Conservation (phyloP, 2,888 invertebrate species). For the Phalera bucephala region DNA sequence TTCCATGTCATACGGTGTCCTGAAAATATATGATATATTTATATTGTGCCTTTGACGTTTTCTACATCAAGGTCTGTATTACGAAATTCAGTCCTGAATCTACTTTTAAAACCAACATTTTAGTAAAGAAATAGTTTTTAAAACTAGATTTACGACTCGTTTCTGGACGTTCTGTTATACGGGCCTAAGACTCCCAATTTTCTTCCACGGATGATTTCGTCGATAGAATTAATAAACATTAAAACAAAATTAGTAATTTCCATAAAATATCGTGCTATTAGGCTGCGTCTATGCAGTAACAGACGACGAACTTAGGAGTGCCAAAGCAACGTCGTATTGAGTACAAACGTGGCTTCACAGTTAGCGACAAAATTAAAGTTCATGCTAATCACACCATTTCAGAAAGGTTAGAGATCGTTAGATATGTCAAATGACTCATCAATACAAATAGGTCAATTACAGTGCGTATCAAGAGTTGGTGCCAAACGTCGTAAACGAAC, state of each 20-base stretch:
- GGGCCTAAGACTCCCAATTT: no score
- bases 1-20: constrained; percentile 88
- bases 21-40: constrained; percentile 25
- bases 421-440: constrained; percentile 12
- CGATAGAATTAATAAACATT: no score
- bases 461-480: constrained; percentile 48
- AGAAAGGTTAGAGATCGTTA: constrained; percentile 20
- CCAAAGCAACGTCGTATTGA: no score
- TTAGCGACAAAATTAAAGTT: constrained; percentile 6
- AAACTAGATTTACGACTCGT: no score
- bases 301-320: background rate
- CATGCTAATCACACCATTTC: constrained; percentile 21
- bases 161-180: no score
- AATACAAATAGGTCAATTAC: constrained; percentile 30
- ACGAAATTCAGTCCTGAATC: no score
- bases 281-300: background rate
- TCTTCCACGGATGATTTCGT: no score
- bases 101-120: no score
- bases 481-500: constrained; percentile 76
- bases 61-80: no score
- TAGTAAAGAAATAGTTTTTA: no score
- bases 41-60: background rate
- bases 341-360: constrained; percentile 5
- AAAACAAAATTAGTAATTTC: no score
- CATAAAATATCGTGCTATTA: background rate